Evolutionary conservation across 2,797 vertebrate genomes (phyloP).

Genomic region (Oryzias dopingdopingensis): DNA sequence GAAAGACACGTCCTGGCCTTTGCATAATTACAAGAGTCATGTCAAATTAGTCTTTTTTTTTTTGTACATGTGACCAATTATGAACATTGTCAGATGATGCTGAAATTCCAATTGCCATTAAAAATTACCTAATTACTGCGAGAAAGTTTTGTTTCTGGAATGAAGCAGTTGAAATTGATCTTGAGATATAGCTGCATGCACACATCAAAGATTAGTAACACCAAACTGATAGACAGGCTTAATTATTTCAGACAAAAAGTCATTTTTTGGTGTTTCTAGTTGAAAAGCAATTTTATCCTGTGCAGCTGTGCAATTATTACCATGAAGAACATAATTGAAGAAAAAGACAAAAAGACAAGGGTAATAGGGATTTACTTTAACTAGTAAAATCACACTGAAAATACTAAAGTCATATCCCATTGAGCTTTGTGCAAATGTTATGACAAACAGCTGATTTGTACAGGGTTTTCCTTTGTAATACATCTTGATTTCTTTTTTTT

Average conservation of each 20-base stretch:
- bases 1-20: constrained; percentile 66
- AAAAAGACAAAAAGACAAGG: background rate
- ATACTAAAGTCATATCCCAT: background rate
- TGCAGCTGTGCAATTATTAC: constrained; percentile 15
- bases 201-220: constrained; percentile 22
- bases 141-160: constrained; percentile 51
- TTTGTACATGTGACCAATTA: constrained; percentile 44
- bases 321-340: constrained; percentile 5
- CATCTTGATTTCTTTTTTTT: constrained; percentile 36
- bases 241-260: constrained; percentile 8
- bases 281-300: constrained; percentile 33
- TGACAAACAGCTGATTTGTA: constrained; percentile 41
- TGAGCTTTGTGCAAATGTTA: constrained; percentile 32
- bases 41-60: constrained; percentile 64
- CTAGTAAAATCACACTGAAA: background rate
- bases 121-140: constrained; percentile 65
- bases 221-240: constrained; percentile 5
- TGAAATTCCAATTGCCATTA: constrained; percentile 68
- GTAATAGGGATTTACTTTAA: background rate
- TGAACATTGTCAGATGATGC: constrained; percentile 59
- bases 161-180: constrained; percentile 42
- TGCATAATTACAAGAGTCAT: constrained; percentile 72
- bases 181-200: constrained; percentile 44
- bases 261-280: constrained; percentile 23
- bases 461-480: constrained; percentile 55